phyloP scores from a whole-genome alignment of 2,797 vertebrate species.

The Austrolebias charrua region DNA sequence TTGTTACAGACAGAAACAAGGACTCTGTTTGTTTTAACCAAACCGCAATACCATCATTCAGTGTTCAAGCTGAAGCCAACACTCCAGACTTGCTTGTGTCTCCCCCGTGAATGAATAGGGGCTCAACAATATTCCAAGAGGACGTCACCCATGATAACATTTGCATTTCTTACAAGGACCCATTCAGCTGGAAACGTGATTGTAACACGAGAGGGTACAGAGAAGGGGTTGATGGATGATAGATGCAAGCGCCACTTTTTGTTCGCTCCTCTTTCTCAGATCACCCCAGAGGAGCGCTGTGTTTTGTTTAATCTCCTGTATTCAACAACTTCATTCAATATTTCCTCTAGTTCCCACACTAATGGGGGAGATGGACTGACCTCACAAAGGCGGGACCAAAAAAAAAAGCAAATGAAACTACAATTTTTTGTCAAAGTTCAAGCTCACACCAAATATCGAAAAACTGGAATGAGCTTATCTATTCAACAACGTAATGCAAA shows the following conservation, averaged over 20 bases:
- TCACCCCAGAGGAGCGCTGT: conserved; percentile 38
- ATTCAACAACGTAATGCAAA: conserved; percentile 37
- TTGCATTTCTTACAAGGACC: conserved; percentile 74
- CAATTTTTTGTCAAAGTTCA: conserved; percentile 27
- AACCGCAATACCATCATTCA: conserved; percentile 46
- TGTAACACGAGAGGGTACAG: conserved; percentile 59
- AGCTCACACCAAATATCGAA: conserved; percentile 20
- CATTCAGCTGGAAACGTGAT: conserved; percentile 69
- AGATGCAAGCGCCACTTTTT: conserved; percentile 22
- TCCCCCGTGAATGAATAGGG: conserved; percentile 57
- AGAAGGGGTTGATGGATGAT: conserved; percentile 57
- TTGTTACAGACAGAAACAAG: conserved; percentile 57
- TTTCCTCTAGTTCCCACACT: conserved; percentile 13
- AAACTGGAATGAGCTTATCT: conserved; percentile 24
- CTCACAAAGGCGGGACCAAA: conserved; percentile 13
- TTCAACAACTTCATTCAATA: conserved; percentile 49
- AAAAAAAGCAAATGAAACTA: conserved; percentile 35
- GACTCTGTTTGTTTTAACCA: conserved; percentile 55
- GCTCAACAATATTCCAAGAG: conserved; percentile 59
- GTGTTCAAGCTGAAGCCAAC: conserved; percentile 57
- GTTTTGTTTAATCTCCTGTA: conserved; percentile 28
- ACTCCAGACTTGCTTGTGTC: conserved; percentile 24
- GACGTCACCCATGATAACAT: conserved; percentile 72
- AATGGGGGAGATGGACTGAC: conserved; percentile 16
- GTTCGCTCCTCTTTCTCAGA: conserved; percentile 34